Evolutionary conservation across 2,797 vertebrate species (phyloP), one percentile per base, ranked within the genome.

Genomic region (Chelon auratus): DNA sequence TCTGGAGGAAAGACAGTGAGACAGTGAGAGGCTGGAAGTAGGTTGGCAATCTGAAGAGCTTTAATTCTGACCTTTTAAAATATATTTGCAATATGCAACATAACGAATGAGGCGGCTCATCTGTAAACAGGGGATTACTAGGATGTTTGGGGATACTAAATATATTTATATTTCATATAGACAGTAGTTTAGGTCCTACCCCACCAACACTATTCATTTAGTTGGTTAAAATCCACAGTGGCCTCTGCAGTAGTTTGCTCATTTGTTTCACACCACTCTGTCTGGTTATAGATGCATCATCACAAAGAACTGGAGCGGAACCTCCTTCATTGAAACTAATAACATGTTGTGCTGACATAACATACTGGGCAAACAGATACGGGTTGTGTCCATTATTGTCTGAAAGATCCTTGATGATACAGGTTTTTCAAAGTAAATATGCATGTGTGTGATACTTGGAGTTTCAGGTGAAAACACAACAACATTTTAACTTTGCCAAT

Each of bases 1-100:
- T 63, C 40, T 72, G 53, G 57, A 80, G 72, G 72, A 82, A 65
- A 76, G 62, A 73, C 37, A 52, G 77, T 76, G 81, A 78, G 56
- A 72, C 51, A 82, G 83, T 81, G 85, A 81, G 62, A 78, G 57
- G 58, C 4, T 59, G 73, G 37, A 20, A 60, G 64, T 22, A 62
- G 64, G 15, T 37, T 30, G 18, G 30, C 47, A 18, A 30, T 47
- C 43, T 12, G 30, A 17, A 33, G 9, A 67, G 39, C 26, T 76
- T 18, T 60, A 18, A 42, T 22, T 40, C 36, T 13, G 4, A 12
- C 12, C 52, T 51, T 17, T 65, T 26, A 52, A 18, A 17, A 53
- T 26, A 30, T 0, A 17, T 26, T 1, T 3, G 30, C 6, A 47
- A 55, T 3, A 14, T 6, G 10, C 3, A 53, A 48, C 33, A 40